A percentile compares a stretch with the other conserved stretches of the same genome.
Conservation (phyloP, 2,888 invertebrate genomes). For the Rotaria sp. region DNA sequence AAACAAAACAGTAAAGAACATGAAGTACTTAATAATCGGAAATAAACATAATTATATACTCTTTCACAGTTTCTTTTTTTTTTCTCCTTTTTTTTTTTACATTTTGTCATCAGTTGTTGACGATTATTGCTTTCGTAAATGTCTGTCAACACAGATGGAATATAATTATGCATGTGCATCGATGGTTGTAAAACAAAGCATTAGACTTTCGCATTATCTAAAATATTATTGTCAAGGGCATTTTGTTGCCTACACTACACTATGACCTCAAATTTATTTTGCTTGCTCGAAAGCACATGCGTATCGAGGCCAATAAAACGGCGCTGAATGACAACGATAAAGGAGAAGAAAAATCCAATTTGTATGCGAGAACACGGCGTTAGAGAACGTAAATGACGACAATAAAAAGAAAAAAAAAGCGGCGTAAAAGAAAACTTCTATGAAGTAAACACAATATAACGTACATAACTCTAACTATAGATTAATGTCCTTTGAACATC, state of each 20-base stretch:
- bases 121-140: background rate
- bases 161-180: background rate
- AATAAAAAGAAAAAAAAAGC: background rate
- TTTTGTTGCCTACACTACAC: background rate
- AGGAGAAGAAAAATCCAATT: background rate
- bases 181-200: background rate
- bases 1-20: background rate
- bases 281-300: background rate
- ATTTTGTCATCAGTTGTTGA: too few species aligned
- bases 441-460: background rate
- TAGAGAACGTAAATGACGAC: background rate
- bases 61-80: background rate
- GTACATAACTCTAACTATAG: background rate
- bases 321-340: too few species aligned
- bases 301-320: background rate
- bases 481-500: background rate
- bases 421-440: background rate
- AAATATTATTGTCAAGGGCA: background rate
- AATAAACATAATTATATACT: background rate
- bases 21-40: background rate
- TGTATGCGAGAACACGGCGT: background rate
- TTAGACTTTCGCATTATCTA: background rate
- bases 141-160: background rate
- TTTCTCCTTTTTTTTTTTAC: too few species aligned
- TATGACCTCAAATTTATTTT: background rate